Percentiles rank a stretch among this genome's conserved stretches.
Evolutionary conservation across 2,888 invertebrate species (phyloP).

Genomic region (Phania funesta): DNA sequence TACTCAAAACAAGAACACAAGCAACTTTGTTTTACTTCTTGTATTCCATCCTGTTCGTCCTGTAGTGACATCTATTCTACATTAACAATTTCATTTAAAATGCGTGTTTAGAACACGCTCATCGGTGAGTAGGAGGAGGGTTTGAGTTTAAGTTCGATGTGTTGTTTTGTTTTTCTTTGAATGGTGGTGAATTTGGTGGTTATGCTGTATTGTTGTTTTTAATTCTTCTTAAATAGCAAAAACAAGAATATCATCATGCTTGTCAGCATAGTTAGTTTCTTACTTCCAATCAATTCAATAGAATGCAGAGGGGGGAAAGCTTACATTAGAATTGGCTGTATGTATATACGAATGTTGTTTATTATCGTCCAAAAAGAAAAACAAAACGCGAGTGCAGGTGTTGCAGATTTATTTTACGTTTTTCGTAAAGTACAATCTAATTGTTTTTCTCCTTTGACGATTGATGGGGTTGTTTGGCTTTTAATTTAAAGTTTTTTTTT

Average conservation of each 20-base stretch:
- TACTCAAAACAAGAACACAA: not conserved
- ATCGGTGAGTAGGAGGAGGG: not conserved
- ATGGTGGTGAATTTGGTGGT: slow-evolving; percentile 67
- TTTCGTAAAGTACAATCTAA: slow-evolving; percentile 39
- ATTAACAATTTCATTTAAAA: slow-evolving; percentile 51
- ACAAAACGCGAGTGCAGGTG: slow-evolving; percentile 65
- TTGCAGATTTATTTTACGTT: slow-evolving; percentile 59
- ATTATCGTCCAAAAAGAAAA: slow-evolving; percentile 32
- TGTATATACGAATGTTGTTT: not conserved
- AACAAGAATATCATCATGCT: slow-evolving; percentile 9
- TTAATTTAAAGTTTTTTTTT: slow-evolving; percentile 56
- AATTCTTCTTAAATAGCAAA: slow-evolving; percentile 9
- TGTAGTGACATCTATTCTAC: slow-evolving; percentile 59
- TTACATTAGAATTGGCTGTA: slow-evolving; percentile 17
- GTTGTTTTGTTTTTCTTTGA: slow-evolving; percentile 59
- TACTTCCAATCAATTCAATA: not conserved
- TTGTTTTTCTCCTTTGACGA: slow-evolving; percentile 47
- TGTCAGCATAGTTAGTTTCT: slow-evolving; percentile 7
- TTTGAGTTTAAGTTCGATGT: slow-evolving; percentile 39
- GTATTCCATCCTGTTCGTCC: slow-evolving; percentile 12
- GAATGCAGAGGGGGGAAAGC: not conserved
- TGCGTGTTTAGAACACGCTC: slow-evolving; percentile 5
- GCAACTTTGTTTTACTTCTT: not conserved
- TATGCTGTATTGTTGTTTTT: slow-evolving; percentile 57
- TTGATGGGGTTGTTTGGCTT: slow-evolving; percentile 52